These are phyloP conservation scores for Nemapogon koenigi DNA, from an alignment of 2,888 invertebrate species.

Conservation along the genomic window DNA sequence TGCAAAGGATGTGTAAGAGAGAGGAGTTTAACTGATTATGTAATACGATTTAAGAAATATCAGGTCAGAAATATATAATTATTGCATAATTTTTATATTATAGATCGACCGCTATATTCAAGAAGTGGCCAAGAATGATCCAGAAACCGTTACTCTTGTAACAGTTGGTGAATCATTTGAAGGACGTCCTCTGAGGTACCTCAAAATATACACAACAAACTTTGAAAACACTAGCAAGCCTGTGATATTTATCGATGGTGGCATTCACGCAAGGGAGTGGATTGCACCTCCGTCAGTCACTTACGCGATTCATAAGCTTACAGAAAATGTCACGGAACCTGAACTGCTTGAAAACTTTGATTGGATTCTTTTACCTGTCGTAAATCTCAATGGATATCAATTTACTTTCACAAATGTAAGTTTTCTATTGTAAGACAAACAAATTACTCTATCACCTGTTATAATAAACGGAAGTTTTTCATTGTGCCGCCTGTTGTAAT, in stretches of 20 bases:
- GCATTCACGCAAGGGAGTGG: constrained; percentile 75
- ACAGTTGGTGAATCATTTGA: constrained; percentile 61
- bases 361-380: constrained; percentile 70
- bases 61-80: no score
- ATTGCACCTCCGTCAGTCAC: constrained; percentile 70
- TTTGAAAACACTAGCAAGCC: constrained; percentile 50
- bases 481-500: no score
- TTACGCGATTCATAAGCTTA: constrained; percentile 69
- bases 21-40: no score
- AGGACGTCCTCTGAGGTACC: constrained; percentile 58
- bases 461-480: no score
- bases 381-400: constrained; percentile 78
- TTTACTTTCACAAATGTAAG: constrained; percentile 54
- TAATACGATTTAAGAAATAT: no score
- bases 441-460: no score
- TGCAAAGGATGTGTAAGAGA: no score
- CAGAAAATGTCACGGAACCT: constrained; percentile 62
- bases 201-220: constrained; percentile 66
- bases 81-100: no score
- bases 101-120: constrained; percentile 53
- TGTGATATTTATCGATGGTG: constrained; percentile 66
- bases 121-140: constrained; percentile 42
- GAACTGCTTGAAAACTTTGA: constrained; percentile 66
- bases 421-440: no score
- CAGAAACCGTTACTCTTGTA: constrained; percentile 49